A percentile compares a stretch with the other conserved stretches of the same genome.
phyloP scores from a whole-genome alignment of 2,888 invertebrate species.

The Noctua fimbriata region DNA sequence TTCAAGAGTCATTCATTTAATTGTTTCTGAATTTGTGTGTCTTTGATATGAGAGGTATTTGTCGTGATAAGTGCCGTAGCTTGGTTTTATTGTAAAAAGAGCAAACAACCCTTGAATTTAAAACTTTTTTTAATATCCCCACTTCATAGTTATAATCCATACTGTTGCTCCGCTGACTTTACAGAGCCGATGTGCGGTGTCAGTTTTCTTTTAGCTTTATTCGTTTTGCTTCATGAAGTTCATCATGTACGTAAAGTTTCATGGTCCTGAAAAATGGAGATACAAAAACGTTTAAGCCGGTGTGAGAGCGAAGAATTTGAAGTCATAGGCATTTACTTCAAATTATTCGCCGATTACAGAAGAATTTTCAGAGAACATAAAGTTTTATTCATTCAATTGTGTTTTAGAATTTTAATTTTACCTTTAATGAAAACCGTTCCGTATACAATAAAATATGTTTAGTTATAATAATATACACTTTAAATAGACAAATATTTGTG shows the following conservation, averaged over 20 bases:
- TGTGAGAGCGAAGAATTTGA: not conserved
- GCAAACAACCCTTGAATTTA: not conserved
- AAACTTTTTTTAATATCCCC: not conserved
- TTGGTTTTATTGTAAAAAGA: conserved; percentile 22
- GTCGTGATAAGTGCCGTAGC: not conserved
- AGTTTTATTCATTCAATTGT: not conserved
- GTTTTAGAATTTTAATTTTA: not conserved
- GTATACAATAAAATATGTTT: not conserved
- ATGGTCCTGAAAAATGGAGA: not conserved
- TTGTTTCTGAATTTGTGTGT: conserved; percentile 41
- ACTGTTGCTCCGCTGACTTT: not conserved
- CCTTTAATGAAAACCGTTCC: not conserved
- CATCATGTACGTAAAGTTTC: not conserved
- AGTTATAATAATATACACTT: not conserved
- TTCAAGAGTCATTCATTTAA: conserved; percentile 45
- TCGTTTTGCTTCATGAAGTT: not conserved
- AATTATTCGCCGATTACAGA: not conserved
- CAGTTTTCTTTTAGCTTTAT: not conserved
- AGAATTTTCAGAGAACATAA: not conserved
- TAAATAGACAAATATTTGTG: not conserved
- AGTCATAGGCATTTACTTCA: not conserved
- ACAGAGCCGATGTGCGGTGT: too few species aligned
- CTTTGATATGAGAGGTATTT: conserved; percentile 25
- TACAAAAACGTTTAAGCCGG: not conserved
- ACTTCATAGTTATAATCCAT: not conserved